phyloP scores from a whole-genome alignment of 2,113 vertebrate species.

The Boulengeromyrus knoepffleri region DNA sequence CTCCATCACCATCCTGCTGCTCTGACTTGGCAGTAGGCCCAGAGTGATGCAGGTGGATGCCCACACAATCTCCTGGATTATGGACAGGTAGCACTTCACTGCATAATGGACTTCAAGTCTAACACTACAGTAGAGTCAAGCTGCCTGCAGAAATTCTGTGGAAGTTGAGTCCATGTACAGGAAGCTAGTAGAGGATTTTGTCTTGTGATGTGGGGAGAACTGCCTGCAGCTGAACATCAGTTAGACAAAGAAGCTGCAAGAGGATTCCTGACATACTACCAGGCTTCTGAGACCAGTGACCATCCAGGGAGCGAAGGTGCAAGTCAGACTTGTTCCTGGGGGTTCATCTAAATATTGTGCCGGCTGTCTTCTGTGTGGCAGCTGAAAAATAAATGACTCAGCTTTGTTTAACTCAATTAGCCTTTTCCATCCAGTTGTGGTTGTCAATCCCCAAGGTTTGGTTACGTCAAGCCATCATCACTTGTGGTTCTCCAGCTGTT shows the following conservation, averaged over 20 bases:
- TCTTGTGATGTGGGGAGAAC: neutral
- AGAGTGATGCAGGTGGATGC: neutral
- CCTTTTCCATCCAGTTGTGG: neutral
- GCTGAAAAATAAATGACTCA: neutral
- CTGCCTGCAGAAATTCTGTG: neutral
- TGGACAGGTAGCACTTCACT: neutral
- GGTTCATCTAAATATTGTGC: neutral
- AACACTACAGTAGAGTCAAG: neutral
- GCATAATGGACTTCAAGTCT: neutral
- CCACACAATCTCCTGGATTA: neutral
- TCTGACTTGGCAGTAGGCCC: neutral
- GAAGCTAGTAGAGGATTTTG: neutral
- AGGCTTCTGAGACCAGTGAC: neutral
- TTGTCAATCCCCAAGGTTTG: neutral
- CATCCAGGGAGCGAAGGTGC: neutral
- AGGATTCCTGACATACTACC: neutral
- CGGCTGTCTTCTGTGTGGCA: neutral
- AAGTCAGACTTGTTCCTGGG: neutral
- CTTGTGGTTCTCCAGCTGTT: neutral
- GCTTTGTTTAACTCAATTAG: neutral
- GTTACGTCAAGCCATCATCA: neutral
- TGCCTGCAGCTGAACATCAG: neutral
- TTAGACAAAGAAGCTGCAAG: neutral
- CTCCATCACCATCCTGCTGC: neutral
- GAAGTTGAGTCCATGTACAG: neutral